These are phyloP conservation scores for Ptychoptera albimana DNA, from an alignment of 2,888 invertebrate species.

Conservation along the genomic window DNA sequence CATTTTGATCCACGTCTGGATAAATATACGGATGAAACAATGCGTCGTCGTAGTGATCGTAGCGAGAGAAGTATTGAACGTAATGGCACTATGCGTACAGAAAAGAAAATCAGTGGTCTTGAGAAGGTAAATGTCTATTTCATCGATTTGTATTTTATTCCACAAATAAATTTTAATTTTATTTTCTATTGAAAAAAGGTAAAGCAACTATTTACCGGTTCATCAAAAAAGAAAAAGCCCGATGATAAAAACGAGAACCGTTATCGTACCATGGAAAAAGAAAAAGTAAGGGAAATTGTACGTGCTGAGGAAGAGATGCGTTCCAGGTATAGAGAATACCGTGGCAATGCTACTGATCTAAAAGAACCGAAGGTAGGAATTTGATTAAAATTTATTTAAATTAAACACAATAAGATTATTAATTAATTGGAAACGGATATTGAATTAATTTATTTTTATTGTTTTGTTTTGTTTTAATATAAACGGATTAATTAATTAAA, in stretches of 20 bases:
- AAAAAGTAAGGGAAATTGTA: conserved; percentile 31
- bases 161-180: conserved; percentile 1
- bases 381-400: conserved; percentile 13
- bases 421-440: no score
- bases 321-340: conserved; percentile 42
- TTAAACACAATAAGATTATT: no score
- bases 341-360: conserved; percentile 26
- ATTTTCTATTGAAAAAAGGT: conserved; percentile 30
- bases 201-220: conserved; percentile 59
- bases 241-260: conserved; percentile 19
- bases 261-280: conserved; percentile 15
- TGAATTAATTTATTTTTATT: no score
- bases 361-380: conserved; percentile 33
- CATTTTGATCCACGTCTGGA: conserved; percentile 47
- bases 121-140: conserved; percentile 45
- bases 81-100: conserved; percentile 22
- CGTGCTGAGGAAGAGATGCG: conserved; percentile 36
- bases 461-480: no score
- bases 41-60: conserved; percentile 15
- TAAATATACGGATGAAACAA: conserved; percentile 36
- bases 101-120: conserved; percentile 52
- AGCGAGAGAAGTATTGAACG: conserved; percentile 19
- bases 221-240: conserved; percentile 40
- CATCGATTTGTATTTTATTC: conserved; percentile 2
- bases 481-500: no score